Percentiles rank a stretch among this genome's conserved stretches.
Conservation (phyloP, 1,140 invertebrate genomes). For the Lepidotrigona ventralis region DNA sequence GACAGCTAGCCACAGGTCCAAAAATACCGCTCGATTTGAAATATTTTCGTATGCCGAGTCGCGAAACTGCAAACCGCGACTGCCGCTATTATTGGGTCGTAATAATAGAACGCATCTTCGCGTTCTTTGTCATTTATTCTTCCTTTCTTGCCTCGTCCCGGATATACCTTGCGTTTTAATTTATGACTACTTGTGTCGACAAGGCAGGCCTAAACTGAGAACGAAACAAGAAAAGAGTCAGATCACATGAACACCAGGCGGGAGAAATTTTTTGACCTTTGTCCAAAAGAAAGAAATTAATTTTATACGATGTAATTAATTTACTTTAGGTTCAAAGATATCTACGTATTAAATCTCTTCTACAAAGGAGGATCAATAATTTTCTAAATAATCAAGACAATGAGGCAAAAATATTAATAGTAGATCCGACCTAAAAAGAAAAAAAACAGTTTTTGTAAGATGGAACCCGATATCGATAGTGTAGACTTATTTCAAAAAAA, state of each 20-base stretch:
- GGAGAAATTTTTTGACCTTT: too few relatives aligned
- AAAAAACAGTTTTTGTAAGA: neutral
- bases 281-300: too few relatives aligned
- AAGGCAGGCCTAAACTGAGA: too few relatives aligned
- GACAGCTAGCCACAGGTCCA: conserved; percentile 22
- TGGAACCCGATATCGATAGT: neutral
- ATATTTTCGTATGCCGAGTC: conserved; percentile 33
- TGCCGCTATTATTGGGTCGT: conserved; percentile 28
- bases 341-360: too few relatives aligned
- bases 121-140: neutral
- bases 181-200: neutral
- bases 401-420: neutral
- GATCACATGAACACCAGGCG: too few relatives aligned
- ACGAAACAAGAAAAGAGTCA: too few relatives aligned
- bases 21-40: conserved; percentile 42
- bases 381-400: neutral
- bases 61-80: conserved; percentile 34
- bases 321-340: too few relatives aligned
- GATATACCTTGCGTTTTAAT: neutral
- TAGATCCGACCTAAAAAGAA: neutral
- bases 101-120: conserved; percentile 13
- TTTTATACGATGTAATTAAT: too few relatives aligned
- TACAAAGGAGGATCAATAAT: too few relatives aligned
- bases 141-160: neutral
- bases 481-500: neutral